Base-by-base conservation (phyloP, 35 echinoderm and acorn worm genomes). In the Chiridota heheva region DNA sequence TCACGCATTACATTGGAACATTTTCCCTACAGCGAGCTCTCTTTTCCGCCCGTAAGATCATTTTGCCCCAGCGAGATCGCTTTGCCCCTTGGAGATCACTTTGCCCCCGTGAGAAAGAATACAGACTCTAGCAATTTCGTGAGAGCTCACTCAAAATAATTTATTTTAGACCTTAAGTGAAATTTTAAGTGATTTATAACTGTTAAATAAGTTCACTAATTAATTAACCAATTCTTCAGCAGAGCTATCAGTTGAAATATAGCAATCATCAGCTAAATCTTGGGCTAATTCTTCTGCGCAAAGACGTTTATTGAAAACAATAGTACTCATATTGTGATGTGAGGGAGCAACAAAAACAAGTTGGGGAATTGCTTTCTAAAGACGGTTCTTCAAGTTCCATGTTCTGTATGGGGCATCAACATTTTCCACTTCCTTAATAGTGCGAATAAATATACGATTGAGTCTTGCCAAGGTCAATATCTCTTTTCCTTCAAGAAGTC, bases 401-500 rank as follows among this genome's bases (percentile, higher is more conserved):
- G 26, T 33, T 26, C 26, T 26, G 36, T 67, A 67, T 30, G 63
- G 27, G 20, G 63, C 26, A 3, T 67, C 63, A 6, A 67, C 36
- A 33, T 36, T 36, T 17, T 30, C 26, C 30, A 67, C 63, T 67
- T 67, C 63, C 18, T 38, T 30, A 36, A 67, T 67, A 67, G 27
- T 67, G 17, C 38, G 2, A 38, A 67, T 67, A 36, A 67, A 67
- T 24, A 67, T 17, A 30, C 27, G 26, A 36, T 67, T 67, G 1
- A 67, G 25, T 38, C 38, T 67, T 17, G 17, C 36, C 31, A 67
- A 67, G 1, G 63, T 67, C 5, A 67, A 38, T 30, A 67, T 67
- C 18, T 67, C 63, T 67, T 67, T 67, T 31, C 31, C 31, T 36
- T 67, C 31, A 3, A 67, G 20, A 38, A 67, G 63, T 31, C 43